Evolutionary conservation across 2,797 vertebrate genomes (phyloP).

Genomic region (Lutjanus argentimaculatus): DNA sequence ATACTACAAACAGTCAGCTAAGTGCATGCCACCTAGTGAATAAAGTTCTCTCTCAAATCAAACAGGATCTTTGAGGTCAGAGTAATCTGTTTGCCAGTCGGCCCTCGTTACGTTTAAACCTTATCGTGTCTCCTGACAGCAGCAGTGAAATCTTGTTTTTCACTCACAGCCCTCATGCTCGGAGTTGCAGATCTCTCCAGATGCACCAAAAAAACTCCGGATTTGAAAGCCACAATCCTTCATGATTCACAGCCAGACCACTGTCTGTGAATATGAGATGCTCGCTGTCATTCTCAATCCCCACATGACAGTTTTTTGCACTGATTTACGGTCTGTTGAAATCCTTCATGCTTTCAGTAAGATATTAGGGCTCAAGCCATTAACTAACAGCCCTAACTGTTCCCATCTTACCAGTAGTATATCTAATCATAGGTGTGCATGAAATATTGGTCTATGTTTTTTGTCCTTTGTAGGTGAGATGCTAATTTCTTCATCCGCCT

Average conservation of each 20-base stretch:
- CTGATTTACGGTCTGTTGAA: constrained; percentile 19
- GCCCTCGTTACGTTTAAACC: constrained; percentile 11
- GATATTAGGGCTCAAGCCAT: neutral
- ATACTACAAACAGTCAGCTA: neutral
- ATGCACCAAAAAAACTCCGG: constrained; percentile 4
- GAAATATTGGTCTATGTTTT: constrained; percentile 15
- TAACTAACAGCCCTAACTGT: neutral
- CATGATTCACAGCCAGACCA: constrained; percentile 46
- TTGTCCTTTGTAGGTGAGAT: constrained; percentile 1
- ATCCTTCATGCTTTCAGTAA: constrained; percentile 21
- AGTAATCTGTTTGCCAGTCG: neutral
- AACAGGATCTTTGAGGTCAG: neutral
- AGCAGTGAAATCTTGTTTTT: constrained; percentile 39
- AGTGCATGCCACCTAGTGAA: neutral
- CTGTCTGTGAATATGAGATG: constrained; percentile 30
- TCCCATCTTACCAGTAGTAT: neutral
- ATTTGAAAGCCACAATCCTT: constrained; percentile 34
- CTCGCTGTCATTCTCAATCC: constrained; percentile 5
- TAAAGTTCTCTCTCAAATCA: constrained; percentile 3
- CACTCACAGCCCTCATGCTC: neutral
- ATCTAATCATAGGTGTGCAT: constrained; percentile 1
- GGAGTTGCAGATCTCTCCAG: neutral
- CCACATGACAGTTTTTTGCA: neutral
- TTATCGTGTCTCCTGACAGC: constrained; percentile 8
- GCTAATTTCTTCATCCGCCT: neutral